Base-by-base conservation (phyloP, 2,113 vertebrate genomes). In the Stegostoma tigrinum region DNA sequence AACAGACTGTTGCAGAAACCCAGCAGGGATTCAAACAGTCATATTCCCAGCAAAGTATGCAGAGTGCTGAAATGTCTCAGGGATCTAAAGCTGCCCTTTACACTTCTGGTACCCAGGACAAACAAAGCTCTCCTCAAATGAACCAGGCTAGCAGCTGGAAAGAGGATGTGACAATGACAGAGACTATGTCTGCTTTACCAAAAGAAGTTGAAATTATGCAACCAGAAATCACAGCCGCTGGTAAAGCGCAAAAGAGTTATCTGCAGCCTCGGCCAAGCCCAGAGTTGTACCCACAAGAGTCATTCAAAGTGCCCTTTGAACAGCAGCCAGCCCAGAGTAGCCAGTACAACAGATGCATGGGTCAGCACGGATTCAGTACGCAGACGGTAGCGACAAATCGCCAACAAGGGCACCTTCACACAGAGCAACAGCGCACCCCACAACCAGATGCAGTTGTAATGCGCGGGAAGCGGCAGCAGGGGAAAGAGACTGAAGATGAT, bases 401-500 rank as follows among this genome's bases (percentile, higher is more conserved):
- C 89, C 55, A 66, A 5, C 55, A n/a, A 23, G 34, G 2, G 8
- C 34, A 10, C 19, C n/a, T 90, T 0, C 10, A 61, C 87, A 34
- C 27, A 68, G 80, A 96, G 42, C 95, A 66, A 8, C 90, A 66
- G 68, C 67, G 55, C 17, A 64, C 96, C 70, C 96, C 96, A 83
- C 52, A 19, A 64, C 83, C 96, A 80, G 96, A 91, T 66, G 96
- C 97, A 96, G 97, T 98, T 23, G 97, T 98, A 93, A 97, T 98
- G 96, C 98, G 98, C 97, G 97, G 97, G 96, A 98, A 97, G 55
- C 89, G 55, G 96, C 98, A 98, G 97, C 90, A 70, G 12, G 96
- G 96, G 95, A 96, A 86, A 0, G 98, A 99, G 97, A 98, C 98
- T 0, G 98, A 98, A 96, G 97, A 98, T 0, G 98, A 98, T 93